These are phyloP conservation scores for Latrodectus elegans DNA, from an alignment of 2,888 invertebrate genomes.

Conservation along the genomic window DNA sequence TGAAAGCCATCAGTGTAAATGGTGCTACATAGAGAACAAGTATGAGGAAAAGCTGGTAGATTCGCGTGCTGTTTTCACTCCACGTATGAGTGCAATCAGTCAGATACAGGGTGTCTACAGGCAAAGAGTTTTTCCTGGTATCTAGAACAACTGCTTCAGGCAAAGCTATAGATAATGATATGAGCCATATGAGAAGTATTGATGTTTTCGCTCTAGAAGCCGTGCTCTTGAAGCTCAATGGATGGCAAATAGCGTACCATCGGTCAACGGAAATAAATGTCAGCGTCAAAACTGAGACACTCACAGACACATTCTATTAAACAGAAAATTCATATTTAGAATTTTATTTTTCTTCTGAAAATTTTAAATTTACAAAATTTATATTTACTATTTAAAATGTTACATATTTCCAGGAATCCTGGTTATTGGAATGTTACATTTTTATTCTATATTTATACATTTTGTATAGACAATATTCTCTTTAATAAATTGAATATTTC, in stretches of 20 bases:
- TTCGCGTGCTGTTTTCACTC: constrained; percentile 81
- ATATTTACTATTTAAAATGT: not conserved
- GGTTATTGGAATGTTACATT: not conserved
- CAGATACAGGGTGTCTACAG: constrained; percentile 78
- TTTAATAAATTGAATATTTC: not conserved
- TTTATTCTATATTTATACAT: not conserved
- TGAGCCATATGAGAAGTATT: constrained; percentile 87
- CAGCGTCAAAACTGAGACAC: constrained; percentile 91
- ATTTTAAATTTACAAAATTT: not conserved
- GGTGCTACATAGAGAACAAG: constrained; percentile 88
- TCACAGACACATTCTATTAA: constrained; percentile 90
- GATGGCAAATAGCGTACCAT: constrained; percentile 96
- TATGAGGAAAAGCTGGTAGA: constrained; percentile 68
- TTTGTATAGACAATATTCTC: not conserved
- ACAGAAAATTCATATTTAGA: not conserved
- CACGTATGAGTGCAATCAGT: constrained; percentile 84
- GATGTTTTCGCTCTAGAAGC: constrained; percentile 86
- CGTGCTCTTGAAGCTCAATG: constrained; percentile 89
- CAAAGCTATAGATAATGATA: constrained; percentile 78
- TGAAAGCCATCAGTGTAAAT: constrained; percentile 86
- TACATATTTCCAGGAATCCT: not conserved
- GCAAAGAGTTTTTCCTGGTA: constrained; percentile 79
- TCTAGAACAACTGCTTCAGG: constrained; percentile 83
- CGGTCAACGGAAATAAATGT: constrained; percentile 96
- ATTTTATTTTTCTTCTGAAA: not conserved